Evolutionary conservation across 2,797 vertebrate species (phyloP).

Genomic region (Nothura maculosa): DNA sequence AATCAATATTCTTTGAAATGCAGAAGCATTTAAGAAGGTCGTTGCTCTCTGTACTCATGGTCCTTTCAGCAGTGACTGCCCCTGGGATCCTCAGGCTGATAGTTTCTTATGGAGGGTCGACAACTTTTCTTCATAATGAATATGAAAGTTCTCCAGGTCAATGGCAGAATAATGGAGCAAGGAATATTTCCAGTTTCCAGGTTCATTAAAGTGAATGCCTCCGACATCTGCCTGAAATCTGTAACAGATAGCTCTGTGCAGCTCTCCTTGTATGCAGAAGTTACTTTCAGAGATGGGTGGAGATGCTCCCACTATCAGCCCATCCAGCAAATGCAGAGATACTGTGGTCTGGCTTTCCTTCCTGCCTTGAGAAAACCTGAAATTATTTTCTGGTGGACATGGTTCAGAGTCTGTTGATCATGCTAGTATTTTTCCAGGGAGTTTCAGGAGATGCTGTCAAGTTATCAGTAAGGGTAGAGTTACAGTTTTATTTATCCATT

Average conservation of each 20-base stretch:
- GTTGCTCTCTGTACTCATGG: not conserved
- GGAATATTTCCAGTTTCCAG: not conserved
- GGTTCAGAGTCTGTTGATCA: not conserved
- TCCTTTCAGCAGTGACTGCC: not conserved
- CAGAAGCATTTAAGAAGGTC: constrained; percentile 30
- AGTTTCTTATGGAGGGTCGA: not conserved
- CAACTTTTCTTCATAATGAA: not conserved
- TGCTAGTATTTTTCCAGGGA: not conserved
- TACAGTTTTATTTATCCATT: constrained; percentile 9
- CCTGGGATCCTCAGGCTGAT: not conserved
- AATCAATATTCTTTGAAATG: not conserved
- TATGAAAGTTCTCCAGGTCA: not conserved
- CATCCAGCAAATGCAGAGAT: not conserved
- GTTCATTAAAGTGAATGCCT: not conserved
- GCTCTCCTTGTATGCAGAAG: fast-evolving
- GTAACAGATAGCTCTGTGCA: fast-evolving
- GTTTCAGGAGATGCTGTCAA: not conserved
- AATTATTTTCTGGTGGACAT: constrained; percentile 7
- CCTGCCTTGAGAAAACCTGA: not conserved
- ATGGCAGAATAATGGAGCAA: not conserved
- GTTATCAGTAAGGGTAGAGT: not conserved
- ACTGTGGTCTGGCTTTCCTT: not conserved
- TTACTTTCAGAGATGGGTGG: fast-evolving
- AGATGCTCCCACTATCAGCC: not conserved
- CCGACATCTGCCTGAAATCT: not conserved